Evolutionary conservation across 1,140 invertebrate species (phyloP).

Genomic region (Drosophila yakuba): DNA sequence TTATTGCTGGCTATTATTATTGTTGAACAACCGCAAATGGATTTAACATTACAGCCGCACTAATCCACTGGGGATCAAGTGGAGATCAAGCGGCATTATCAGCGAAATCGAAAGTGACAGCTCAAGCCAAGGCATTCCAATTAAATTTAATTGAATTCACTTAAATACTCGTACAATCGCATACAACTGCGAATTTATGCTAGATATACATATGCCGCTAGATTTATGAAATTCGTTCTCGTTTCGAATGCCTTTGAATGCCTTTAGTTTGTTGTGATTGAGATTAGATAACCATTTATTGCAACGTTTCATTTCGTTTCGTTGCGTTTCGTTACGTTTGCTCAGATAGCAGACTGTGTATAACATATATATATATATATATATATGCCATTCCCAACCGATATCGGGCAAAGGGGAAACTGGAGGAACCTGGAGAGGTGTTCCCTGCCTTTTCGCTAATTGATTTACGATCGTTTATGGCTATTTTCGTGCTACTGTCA

Average conservation of each 20-base stretch:
- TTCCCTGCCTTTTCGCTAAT: constrained; percentile 57
- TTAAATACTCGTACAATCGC: background rate
- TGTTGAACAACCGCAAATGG: constrained; percentile 79
- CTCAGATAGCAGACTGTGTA: constrained; percentile 43
- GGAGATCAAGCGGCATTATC: constrained; percentile 81
- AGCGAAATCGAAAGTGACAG: constrained; percentile 65
- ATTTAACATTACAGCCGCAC: constrained; percentile 82
- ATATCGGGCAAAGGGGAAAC: constrained; percentile 24
- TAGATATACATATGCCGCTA: background rate
- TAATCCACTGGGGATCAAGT: constrained; percentile 83
- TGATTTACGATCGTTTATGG: constrained; percentile 72
- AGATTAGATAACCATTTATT: constrained; percentile 83
- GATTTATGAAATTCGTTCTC: constrained; percentile 51
- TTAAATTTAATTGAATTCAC: constrained; percentile 50
- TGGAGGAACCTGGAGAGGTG: constrained; percentile 18
- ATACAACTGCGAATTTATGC: constrained; percentile 40
- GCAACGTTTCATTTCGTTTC: constrained; percentile 62
- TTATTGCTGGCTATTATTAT: constrained; percentile 69
- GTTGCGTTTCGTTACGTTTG: constrained; percentile 21
- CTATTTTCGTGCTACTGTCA: constrained; percentile 73
- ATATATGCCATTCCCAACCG: constrained; percentile 15
- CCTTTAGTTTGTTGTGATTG: constrained; percentile 79
- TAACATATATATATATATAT: background rate
- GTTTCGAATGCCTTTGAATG: constrained; percentile 58
- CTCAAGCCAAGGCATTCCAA: constrained; percentile 44